phyloP scores from a whole-genome alignment of 1,140 invertebrate species.

The Drosophila teissieri region DNA sequence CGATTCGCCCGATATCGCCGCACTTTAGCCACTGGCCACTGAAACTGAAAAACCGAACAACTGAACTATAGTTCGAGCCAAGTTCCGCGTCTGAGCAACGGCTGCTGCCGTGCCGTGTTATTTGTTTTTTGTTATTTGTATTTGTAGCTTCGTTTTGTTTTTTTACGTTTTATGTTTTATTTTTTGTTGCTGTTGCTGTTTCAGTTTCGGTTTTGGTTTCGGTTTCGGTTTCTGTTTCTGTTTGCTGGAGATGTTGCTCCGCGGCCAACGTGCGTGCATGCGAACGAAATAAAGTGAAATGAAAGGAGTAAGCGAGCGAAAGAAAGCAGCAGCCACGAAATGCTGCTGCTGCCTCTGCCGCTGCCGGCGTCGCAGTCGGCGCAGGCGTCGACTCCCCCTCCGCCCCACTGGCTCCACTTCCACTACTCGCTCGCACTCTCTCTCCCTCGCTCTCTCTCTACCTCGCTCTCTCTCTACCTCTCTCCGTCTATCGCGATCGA shows the following conservation, averaged over 20 bases:
- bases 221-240: slow-evolving; percentile 17
- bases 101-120: slow-evolving; percentile 11
- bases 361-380: slow-evolving; percentile 35
- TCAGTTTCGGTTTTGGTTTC: neutral
- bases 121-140: slow-evolving; percentile 19
- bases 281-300: slow-evolving; percentile 85
- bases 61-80: slow-evolving; percentile 15
- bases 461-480: neutral
- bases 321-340: slow-evolving; percentile 84
- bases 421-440: neutral
- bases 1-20: slow-evolving; percentile 10
- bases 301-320: slow-evolving; percentile 84
- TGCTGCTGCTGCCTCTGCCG: slow-evolving; percentile 55
- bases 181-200: slow-evolving; percentile 21
- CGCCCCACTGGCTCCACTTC: neutral
- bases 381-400: slow-evolving; percentile 46
- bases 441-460: neutral
- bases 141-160: slow-evolving; percentile 6
- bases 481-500: slow-evolving; percentile 48
- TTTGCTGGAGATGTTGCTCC: slow-evolving; percentile 51
- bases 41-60: neutral
- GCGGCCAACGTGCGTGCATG: slow-evolving; percentile 84
- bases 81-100: slow-evolving; percentile 12
- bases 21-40: slow-evolving; percentile 14
- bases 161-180: slow-evolving; percentile 3